Evolutionary conservation across 2,888 invertebrate species (phyloP), one percentile per base, ranked within the genome.

Genomic region (Furcula furcula): DNA sequence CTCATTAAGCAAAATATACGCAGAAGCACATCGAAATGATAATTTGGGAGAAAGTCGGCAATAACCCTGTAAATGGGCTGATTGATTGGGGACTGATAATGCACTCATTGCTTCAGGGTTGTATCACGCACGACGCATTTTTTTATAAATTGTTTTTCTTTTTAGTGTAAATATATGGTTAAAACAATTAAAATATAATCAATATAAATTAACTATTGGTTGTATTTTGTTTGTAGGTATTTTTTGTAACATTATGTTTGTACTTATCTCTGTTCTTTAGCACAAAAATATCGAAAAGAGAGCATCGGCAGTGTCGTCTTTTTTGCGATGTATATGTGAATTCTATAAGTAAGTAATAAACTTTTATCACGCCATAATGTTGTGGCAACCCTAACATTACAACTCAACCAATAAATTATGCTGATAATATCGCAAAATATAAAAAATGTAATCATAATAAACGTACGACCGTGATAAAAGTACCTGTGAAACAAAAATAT

Each of bases 1-100:
- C 40, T 54, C 43, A 54, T 55, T 57, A 51, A 34, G 34, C 31
- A 34, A 40, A 54, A 54, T 45, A 40, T 14, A 41, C 47, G 33
- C 42, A 35, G 34, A 51, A 46, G 39, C 32, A 36, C 39, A 46
- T 31, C 35, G 39, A 46, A 55, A 48, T 41, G 46, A 44, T 54
- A 52, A 54, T 40, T 38, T 31, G 32, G 39, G 54, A 46, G 60
- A 55, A 58, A 58, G 50, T 53, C 22, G 28, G 49, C 52, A 42
- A 45, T 33, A 29, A 20, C 40, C 44, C 42, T 47, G 45, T 53
- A 59, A 48, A 51, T 39, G 13, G 40, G 29, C 40, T 62, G 61
- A 62, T 62, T 55, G 63, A 62, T 62, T 54, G 63, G 34, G 21
- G 40, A n/a, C 35, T 47, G 63, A 62, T 62, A 62, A 52, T n/a